Percentiles rank a stretch among this genome's conserved stretches.
phyloP scores from a whole-genome alignment of 2,797 vertebrate genomes.

The Margarornis squamiger region DNA sequence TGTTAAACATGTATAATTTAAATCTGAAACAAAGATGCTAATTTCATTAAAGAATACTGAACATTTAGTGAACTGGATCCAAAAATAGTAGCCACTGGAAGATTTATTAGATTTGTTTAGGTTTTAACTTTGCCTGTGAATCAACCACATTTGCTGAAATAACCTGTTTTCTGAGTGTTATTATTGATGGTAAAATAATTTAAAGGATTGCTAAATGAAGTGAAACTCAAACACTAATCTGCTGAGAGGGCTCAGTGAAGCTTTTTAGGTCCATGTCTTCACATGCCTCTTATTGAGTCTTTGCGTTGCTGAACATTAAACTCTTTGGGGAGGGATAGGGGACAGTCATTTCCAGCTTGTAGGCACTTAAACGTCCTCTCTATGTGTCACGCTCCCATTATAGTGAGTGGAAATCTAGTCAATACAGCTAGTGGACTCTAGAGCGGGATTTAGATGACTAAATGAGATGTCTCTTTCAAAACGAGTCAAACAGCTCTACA shows the following conservation, averaged over 20 bases:
- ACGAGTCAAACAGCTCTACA: not conserved
- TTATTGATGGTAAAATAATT: not conserved
- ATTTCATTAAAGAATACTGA: not conserved
- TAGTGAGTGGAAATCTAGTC: not conserved
- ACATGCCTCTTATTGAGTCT: not conserved
- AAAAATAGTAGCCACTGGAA: not conserved
- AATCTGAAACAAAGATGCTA: not conserved
- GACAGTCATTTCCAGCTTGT: not conserved
- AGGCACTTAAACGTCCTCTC: not conserved
- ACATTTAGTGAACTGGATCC: not conserved
- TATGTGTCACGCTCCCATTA: not conserved
- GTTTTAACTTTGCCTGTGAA: not conserved
- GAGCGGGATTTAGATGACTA: not conserved
- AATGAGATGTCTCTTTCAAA: not conserved
- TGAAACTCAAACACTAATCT: constrained; percentile 11
- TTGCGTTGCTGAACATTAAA: not conserved
- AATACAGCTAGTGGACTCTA: not conserved
- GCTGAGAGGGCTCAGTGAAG: not conserved
- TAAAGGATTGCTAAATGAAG: constrained; percentile 15
- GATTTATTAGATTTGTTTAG: not conserved
- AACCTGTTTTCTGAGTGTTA: not conserved
- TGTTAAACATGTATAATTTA: not conserved
- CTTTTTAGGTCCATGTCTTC: not conserved
- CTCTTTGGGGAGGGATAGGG: not conserved
- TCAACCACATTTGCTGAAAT: constrained; percentile 11